Base-by-base conservation (phyloP, 2,888 invertebrate species). In the Spodoptera littoralis region DNA sequence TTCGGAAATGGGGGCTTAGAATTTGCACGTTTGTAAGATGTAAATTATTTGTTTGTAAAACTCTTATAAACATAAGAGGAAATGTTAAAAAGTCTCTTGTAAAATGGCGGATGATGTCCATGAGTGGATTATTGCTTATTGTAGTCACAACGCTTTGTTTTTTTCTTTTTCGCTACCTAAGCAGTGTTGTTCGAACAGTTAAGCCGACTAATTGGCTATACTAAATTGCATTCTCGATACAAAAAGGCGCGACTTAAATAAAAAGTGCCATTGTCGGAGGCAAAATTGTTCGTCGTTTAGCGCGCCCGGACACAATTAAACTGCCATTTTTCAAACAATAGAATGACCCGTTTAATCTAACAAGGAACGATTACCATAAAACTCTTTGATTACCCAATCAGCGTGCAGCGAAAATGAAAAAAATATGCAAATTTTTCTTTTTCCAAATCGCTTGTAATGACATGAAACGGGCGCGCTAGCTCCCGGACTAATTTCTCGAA, bases 401-500 rank as follows among this genome's bases (percentile, higher is more conserved):
- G 49, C 68, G 49, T 62, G 45, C 57, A 50, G 42, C 51, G 52
- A 12, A 63, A 73, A 76, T 66, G 54, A 76, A 77, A 76, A 76
- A 76, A 71, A 71, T 53, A 78, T 78, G 78, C 52, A 66, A 78
- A 78, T 78, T 68, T 18, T 60, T 69, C 30, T 52, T 63, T 76
- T 77, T 76, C 74, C 67, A 64, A 76, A 76, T 69, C 65, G 69
- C 18, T 55, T 67, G 71, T 74, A 73, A 73, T 73, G 75, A 65
- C 65, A 70, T 61, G 49, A 65, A 71, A 64, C 52, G 54, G 56
- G 60, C 50, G 45, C 27, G 44, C 65, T 53, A 55, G 70, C 66
- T 70, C 71, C 70, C 74, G 24, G 67, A 65, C 78, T 76, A 76
- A 74, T 78, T 78, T 74, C 41, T 61, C 57, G 60, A 78, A 76